phyloP scores from a whole-genome alignment of 2,888 invertebrate genomes.

The Dyspetes luteomarginatus region DNA sequence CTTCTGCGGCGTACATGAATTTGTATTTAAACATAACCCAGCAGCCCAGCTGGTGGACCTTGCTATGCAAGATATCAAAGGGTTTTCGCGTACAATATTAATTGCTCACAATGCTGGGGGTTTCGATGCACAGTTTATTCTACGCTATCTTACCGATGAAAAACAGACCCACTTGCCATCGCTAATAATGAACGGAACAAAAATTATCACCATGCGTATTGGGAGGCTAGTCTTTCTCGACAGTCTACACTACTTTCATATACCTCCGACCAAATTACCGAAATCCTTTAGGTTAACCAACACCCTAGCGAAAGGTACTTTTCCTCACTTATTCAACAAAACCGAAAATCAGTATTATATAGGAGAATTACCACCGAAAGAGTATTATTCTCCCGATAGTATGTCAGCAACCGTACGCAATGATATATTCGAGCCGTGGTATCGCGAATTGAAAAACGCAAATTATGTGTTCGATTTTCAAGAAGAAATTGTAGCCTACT shows the following conservation, averaged over 20 bases:
- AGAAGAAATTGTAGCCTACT: constrained; percentile 70
- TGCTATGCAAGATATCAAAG: background rate
- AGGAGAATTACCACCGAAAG: background rate
- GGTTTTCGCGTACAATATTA: constrained; percentile 34
- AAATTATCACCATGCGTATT: constrained; percentile 61
- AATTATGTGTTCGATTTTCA: constrained; percentile 69
- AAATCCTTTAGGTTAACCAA: constrained; percentile 70
- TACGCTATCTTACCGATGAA: constrained; percentile 27
- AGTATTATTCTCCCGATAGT: constrained; percentile 63
- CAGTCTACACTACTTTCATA: constrained; percentile 72
- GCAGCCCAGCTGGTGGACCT: constrained; percentile 50
- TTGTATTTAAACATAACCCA: constrained; percentile 11
- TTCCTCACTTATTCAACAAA: constrained; percentile 71
- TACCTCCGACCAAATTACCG: constrained; percentile 69
- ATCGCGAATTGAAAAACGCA: too few species aligned
- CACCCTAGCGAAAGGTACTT: constrained; percentile 67
- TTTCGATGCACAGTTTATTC: constrained; percentile 5
- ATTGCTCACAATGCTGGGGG: constrained; percentile 4
- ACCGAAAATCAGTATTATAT: constrained; percentile 59
- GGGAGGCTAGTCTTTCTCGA: constrained; percentile 68
- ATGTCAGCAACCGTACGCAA: constrained; percentile 61
- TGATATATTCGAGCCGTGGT: too few species aligned
- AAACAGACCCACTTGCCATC: background rate
- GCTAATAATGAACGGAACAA: constrained; percentile 24
- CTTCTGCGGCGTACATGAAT: background rate